Percentiles rank a stretch among this genome's conserved stretches.
phyloP scores from a whole-genome alignment of 1,140 invertebrate species.

The Cheumatopsyche charites region DNA sequence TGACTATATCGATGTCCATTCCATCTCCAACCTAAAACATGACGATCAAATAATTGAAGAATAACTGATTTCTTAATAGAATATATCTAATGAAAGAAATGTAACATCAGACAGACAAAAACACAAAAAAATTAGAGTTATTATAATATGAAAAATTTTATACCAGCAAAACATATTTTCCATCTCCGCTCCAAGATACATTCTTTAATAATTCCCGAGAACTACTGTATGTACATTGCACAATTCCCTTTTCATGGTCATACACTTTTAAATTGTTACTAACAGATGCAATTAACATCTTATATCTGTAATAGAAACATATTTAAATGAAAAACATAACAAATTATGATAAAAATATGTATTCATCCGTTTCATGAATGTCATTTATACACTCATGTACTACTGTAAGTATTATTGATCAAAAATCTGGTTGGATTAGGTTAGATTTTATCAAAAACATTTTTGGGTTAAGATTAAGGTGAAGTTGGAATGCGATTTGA shows the following conservation, averaged over 20 bases:
- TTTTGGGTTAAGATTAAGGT: too few relatives aligned
- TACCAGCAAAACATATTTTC: conserved; percentile 61
- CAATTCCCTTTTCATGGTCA: conserved; percentile 57
- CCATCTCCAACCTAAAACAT: conserved; percentile 56
- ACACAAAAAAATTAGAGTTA: background rate
- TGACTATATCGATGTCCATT: conserved; percentile 56
- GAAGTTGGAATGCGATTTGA: too few relatives aligned
- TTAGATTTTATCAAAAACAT: too few relatives aligned
- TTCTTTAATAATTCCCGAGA: conserved; percentile 56
- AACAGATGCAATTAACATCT: conserved; percentile 59
- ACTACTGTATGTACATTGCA: conserved; percentile 56
- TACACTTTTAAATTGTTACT: conserved; percentile 57
- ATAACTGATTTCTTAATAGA: background rate
- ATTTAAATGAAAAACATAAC: background rate
- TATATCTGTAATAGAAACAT: conserved; percentile 17
- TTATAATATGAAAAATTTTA: background rate
- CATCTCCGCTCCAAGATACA: conserved; percentile 60
- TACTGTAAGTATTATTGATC: too few relatives aligned
- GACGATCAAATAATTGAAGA: conserved; percentile 1
- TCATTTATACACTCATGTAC: too few relatives aligned
- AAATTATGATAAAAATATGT: background rate
- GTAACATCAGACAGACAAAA: conserved; percentile 24
- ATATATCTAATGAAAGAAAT: conserved; percentile 20
- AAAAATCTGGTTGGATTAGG: too few relatives aligned
- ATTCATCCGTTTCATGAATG: too few relatives aligned